Conservation (phyloP, 2,888 invertebrate genomes). For the Marasmarcha lunaedactyla region DNA sequence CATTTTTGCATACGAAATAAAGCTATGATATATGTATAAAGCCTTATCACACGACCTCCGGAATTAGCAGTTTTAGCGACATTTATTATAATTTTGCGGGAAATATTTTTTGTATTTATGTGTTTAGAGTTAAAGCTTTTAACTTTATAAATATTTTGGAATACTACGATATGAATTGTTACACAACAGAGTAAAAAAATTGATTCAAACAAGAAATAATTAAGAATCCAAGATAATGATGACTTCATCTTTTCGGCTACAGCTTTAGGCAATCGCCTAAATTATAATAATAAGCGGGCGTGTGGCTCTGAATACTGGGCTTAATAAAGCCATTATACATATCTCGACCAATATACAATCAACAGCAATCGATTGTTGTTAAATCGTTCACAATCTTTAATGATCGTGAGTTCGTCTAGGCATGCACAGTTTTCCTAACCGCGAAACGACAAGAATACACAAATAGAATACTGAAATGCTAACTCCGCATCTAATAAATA, state of each 20-base stretch:
- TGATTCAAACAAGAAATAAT: neutral
- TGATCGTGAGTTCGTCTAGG: no score
- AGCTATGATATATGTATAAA: slow-evolving; percentile 44
- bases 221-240: slow-evolving; percentile 28
- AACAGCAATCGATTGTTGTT: neutral
- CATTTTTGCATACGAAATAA: slow-evolving; percentile 62
- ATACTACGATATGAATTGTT: no score
- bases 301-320: slow-evolving; percentile 52
- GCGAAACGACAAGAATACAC: slow-evolving; percentile 41
- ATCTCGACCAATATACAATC: slow-evolving; percentile 28
- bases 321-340: slow-evolving; percentile 70
- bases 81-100: no score
- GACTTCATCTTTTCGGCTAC: slow-evolving; percentile 55
- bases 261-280: slow-evolving; percentile 66
- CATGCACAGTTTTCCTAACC: neutral
- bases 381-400: no score
- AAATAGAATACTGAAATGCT: slow-evolving; percentile 24
- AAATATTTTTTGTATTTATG: no score
- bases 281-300: slow-evolving; percentile 69
- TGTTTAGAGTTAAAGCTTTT: no score
- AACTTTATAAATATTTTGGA: no score
- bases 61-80: neutral
- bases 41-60: slow-evolving; percentile 28
- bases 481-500: slow-evolving; percentile 16
- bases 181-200: no score